Percentiles rank a stretch among this genome's conserved stretches.
Evolutionary conservation across 2,113 vertebrate species (phyloP).

Genomic region (Myiopsitta monachus): DNA sequence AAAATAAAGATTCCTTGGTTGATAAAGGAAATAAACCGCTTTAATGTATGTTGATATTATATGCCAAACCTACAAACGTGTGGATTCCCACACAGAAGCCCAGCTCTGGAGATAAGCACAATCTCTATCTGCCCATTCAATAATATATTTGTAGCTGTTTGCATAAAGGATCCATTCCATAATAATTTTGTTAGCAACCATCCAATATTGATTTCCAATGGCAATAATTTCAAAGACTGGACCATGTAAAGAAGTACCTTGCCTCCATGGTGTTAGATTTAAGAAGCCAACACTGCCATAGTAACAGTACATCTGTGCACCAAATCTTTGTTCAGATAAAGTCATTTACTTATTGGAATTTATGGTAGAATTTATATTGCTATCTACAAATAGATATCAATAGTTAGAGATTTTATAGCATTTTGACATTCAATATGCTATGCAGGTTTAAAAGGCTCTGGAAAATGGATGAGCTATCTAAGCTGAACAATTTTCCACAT

Average conservation of each 20-base stretch:
- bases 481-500: slow-evolving; percentile 71
- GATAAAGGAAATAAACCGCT: background rate
- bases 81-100: background rate
- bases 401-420: slow-evolving; percentile 64
- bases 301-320: background rate
- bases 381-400: slow-evolving; percentile 71
- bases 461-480: slow-evolving; percentile 68
- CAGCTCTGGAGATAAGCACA: background rate
- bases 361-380: slow-evolving; percentile 30
- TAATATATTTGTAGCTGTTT: background rate
- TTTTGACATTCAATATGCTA: slow-evolving; percentile 56
- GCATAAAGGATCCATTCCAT: background rate
- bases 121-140: background rate
- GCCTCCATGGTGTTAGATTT: background rate
- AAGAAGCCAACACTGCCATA: background rate
- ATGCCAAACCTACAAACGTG: background rate
- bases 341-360: slow-evolving; percentile 43
- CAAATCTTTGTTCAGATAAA: slow-evolving; percentile 56
- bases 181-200: background rate
- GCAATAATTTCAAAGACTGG: background rate
- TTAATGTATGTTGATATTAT: background rate
- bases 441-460: slow-evolving; percentile 66
- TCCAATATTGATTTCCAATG: background rate
- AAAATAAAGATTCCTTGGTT: background rate
- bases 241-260: background rate